These are phyloP conservation scores for Cactoblastis cactorum DNA, from an alignment of 2,888 invertebrate genomes.

Conservation along the genomic window DNA sequence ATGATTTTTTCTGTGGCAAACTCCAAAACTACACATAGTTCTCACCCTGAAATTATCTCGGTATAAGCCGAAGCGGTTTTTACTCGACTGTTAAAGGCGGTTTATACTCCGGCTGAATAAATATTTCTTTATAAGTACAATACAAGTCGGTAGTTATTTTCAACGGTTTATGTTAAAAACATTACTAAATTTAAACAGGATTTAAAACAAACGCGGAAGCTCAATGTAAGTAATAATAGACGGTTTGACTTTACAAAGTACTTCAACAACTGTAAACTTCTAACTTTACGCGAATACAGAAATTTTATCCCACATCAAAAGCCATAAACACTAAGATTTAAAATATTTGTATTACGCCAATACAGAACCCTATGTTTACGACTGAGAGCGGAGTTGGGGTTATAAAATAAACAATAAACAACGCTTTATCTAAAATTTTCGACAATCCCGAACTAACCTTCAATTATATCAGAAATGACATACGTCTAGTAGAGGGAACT, in stretches of 20 bases:
- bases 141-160: too few species aligned
- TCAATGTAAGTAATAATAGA: neutral
- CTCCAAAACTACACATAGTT: too few species aligned
- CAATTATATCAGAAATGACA: constrained; percentile 46
- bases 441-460: constrained; percentile 41
- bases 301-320: constrained; percentile 21
- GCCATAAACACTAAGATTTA: constrained; percentile 34
- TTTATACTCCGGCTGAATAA: too few species aligned
- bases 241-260: neutral
- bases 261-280: neutral
- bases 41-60: too few species aligned
- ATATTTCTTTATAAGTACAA: too few species aligned
- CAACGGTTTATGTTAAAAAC: too few species aligned
- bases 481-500: constrained; percentile 46
- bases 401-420: constrained; percentile 51
- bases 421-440: constrained; percentile 45
- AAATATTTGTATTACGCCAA: constrained; percentile 30
- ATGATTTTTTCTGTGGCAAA: too few species aligned
- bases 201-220: neutral
- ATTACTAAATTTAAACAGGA: too few species aligned
- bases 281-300: neutral
- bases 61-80: too few species aligned
- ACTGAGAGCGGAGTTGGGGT: constrained; percentile 27
- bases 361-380: constrained; percentile 35
- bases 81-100: too few species aligned